A percentile compares a stretch with the other conserved stretches of the same genome.
Conservation (phyloP, 2,113 vertebrate genomes). For the Taxidea taxus region DNA sequence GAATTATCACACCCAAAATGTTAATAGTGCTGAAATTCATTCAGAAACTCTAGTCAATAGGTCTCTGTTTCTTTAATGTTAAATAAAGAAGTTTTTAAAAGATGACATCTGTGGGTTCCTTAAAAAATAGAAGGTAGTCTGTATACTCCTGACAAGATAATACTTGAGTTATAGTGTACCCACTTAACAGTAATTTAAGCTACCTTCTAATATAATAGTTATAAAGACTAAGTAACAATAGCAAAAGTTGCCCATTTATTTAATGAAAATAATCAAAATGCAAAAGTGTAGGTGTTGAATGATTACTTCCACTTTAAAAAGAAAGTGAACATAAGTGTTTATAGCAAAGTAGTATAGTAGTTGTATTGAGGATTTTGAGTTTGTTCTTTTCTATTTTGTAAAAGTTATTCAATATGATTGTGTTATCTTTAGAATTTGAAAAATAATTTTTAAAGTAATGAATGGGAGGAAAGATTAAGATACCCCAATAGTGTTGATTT, state of each 20-base stretch:
- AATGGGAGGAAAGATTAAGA: slow-evolving; percentile 9
- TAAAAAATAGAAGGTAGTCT: background rate
- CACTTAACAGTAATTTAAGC: background rate
- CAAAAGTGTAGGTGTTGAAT: background rate
- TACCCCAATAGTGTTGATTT: background rate
- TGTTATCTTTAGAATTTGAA: background rate
- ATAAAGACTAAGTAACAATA: background rate
- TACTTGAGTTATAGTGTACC: background rate
- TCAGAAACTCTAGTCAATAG: background rate
- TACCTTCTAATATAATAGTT: background rate
- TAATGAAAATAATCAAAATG: background rate
- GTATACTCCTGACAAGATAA: background rate
- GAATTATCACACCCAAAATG: background rate
- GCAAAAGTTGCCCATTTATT: background rate
- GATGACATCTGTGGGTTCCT: background rate
- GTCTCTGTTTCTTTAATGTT: background rate
- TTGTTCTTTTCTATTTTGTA: background rate
- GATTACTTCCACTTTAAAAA: background rate
- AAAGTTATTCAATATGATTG: background rate
- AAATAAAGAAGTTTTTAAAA: background rate
- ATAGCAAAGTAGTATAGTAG: background rate
- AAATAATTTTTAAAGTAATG: background rate
- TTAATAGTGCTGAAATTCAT: background rate
- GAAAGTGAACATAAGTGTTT: background rate
- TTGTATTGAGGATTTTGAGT: background rate